Base-by-base conservation (phyloP, 1,140 invertebrate genomes). In the Drosophila micromelanica region DNA sequence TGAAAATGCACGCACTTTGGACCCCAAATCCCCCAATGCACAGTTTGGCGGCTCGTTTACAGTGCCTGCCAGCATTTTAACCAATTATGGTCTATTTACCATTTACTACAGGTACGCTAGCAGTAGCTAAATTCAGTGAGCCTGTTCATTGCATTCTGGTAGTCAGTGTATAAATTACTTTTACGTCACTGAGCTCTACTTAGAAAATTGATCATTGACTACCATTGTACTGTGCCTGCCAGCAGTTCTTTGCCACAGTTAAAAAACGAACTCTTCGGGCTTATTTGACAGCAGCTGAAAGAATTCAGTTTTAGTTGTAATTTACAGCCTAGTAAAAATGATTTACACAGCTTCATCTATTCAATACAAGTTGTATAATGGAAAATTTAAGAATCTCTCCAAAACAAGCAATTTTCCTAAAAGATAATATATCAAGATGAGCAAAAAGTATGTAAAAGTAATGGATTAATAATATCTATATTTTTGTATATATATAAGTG, bases 1-100 rank as follows among this genome's bases (percentile, higher is more conserved):
- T 72, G 71, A 52, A 76, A 79, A 60, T 65, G 73, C 77, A 85
- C 80, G 80, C 80, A 85, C 77, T 80, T 80, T 74, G 75, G 76
- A 78, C 67, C 46, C 62, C 62, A 49, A 67, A 32, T 2, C 43
- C 4, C n/a, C 56, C 17, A 12, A 3, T 13, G 23, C 12, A 49
- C 46, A 49, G 52, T 40, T 82, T 81, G 69, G 73, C 55, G 38
- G 60, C 78, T 68, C 67, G 78, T 80, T 80, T 73, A 82, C 79
- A 81, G 52, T 72, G 62, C 37, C 69, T 59, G 46, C 69, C 46
- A 65, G 62, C 37, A 71, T 51, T 71, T 40, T 27, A 32, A 13
- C 55, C 54, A 37, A 15, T 32, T 38, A 48, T 57, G 48, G 37
- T 15, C 64, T 52, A 63, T 63, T 63, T 54, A 54, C 48, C 32